phyloP scores from a whole-genome alignment of 2,113 vertebrate genomes.

The Myrmophylax atrothorax region DNA sequence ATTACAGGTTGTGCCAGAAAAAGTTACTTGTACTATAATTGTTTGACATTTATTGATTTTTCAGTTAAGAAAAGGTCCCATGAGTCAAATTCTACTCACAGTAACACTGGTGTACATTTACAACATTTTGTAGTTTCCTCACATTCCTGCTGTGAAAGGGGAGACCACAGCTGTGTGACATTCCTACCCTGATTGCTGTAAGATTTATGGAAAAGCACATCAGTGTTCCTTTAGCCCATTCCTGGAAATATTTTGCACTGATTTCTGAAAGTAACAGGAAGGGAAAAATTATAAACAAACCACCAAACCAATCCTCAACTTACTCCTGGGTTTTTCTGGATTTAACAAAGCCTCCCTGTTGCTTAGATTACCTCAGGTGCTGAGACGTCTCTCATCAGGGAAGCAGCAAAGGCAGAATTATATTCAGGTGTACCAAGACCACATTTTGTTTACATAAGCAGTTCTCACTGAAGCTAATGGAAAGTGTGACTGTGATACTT shows the following conservation, averaged over 20 bases:
- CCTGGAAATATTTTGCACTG: background rate
- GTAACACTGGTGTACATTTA: background rate
- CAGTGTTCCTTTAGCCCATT: background rate
- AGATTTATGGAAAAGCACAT: background rate
- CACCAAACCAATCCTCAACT: background rate
- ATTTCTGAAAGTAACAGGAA: background rate
- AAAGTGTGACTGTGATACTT: background rate
- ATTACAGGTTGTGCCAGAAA: background rate
- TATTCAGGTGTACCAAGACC: background rate
- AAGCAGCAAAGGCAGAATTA: background rate
- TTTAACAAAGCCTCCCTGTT: background rate
- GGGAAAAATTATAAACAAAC: background rate
- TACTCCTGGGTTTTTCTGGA: background rate
- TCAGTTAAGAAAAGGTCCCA: background rate
- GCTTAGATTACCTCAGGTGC: background rate
- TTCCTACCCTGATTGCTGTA: background rate
- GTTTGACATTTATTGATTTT: background rate
- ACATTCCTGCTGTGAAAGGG: background rate
- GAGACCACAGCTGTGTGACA: background rate
- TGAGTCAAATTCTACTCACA: background rate
- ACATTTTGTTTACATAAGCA: background rate
- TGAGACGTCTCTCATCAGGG: background rate
- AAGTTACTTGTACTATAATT: background rate
- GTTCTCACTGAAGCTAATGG: background rate
- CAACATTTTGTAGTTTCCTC: background rate